Conservation (phyloP, 2,888 invertebrate genomes). For the Neocrepidodera transversa region DNA sequence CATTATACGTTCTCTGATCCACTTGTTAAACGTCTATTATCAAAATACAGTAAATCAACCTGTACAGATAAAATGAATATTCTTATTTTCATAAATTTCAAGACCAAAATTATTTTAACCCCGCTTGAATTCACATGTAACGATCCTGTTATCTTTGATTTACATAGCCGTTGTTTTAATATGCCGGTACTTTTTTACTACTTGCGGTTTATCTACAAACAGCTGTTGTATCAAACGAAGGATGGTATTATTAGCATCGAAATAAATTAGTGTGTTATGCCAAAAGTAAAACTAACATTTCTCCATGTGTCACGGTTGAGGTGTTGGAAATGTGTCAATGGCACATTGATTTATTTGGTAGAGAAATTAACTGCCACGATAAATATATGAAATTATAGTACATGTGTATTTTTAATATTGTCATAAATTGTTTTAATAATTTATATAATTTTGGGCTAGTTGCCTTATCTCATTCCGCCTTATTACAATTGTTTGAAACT, state of each 20-base stretch:
- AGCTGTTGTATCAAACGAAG: neutral
- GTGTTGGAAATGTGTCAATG: neutral
- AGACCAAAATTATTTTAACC: too few relatives aligned
- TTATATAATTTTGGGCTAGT: too few relatives aligned
- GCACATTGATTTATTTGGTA: constrained; percentile 3
- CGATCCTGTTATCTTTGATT: too few relatives aligned
- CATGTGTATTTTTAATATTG: neutral
- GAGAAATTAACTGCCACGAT: neutral
- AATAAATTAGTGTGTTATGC: neutral
- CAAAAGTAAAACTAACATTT: neutral
- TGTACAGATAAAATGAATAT: too few relatives aligned
- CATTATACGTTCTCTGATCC: too few relatives aligned
- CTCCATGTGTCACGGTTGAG: neutral
- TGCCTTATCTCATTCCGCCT: too few relatives aligned
- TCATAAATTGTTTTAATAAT: too few relatives aligned
- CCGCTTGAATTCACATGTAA: too few relatives aligned
- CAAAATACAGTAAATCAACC: too few relatives aligned
- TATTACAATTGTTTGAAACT: too few relatives aligned
- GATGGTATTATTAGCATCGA: neutral
- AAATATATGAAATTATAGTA: neutral
- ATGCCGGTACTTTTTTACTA: neutral
- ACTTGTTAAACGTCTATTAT: too few relatives aligned
- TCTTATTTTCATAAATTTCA: too few relatives aligned
- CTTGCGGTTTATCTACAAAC: neutral
- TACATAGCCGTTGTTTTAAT: neutral